phyloP scores from a whole-genome alignment of 2,888 invertebrate genomes.

The Lampropteryx suffumata region DNA sequence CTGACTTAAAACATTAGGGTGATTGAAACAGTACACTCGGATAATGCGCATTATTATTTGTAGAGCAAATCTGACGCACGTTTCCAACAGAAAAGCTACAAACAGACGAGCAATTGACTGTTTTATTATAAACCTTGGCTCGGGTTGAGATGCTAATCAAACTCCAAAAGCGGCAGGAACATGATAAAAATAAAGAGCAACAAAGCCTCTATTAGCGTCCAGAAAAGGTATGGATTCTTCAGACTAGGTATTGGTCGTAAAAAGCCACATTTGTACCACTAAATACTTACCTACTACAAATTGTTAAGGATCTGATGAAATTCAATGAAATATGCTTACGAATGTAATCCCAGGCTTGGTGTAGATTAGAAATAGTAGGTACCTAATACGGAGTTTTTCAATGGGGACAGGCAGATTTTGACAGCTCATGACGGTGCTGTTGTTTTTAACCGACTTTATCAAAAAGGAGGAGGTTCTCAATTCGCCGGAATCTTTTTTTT shows the following conservation, averaged over 20 bases:
- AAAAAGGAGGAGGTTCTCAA: no score
- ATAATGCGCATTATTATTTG: conserved; percentile 61
- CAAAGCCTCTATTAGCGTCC: conserved; percentile 49
- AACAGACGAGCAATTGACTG: conserved; percentile 55
- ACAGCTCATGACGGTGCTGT: no score
- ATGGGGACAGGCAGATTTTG: no score
- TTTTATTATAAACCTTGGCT: conserved; percentile 58
- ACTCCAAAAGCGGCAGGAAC: conserved; percentile 49
- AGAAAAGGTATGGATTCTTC: not conserved
- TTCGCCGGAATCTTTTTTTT: no score
- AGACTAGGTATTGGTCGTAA: conserved; percentile 38
- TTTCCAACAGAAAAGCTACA: conserved; percentile 46
- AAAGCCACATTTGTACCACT: conserved; percentile 35
- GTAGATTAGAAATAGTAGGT: no score
- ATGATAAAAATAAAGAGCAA: conserved; percentile 59
- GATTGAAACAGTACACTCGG: conserved; percentile 61
- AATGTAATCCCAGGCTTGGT: no score
- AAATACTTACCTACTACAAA: no score
- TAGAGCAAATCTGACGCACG: conserved; percentile 62
- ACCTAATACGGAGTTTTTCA: no score
- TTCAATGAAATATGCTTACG: no score
- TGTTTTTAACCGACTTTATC: no score
- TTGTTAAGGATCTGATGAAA: no score
- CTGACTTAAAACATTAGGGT: conserved; percentile 62
- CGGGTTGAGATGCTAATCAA: conserved; percentile 54